Base-by-base conservation (phyloP, 1,140 invertebrate species). In the Dendrolimus punctatus region DNA sequence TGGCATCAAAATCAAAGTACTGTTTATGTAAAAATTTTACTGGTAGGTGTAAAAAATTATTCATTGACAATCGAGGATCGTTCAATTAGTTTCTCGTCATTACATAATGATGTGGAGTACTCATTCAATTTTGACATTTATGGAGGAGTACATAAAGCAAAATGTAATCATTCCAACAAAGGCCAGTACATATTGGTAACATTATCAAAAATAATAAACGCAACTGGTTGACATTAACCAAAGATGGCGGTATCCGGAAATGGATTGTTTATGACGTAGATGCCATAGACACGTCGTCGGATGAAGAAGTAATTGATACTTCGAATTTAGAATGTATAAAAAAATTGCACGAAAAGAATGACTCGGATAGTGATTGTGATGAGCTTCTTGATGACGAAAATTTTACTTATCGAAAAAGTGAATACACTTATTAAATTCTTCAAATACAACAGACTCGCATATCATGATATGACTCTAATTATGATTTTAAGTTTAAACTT, bases 241-340 rank as follows among this genome's bases (percentile, higher is more conserved):
- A 62, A 51, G 67, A 76, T 39, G 50, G 53, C 6, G 52, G 43
- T 1, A 54, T 70, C 8, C 67, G 62, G 44, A 78, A 77, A 53
- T 83, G 79, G 79, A 81, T 84, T 40, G 60, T 66, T 0, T 86
- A 84, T 54, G 80, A 86, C 51, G 59, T 71, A 6, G 80, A 83
- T 39, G 47, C 52, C 6, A 69, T 83, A 42, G 78, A 81, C 40
- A 63, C 61, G 0, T 81, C 76, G 0, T 81, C 79, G 0, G 78
- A 78, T 40, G 82, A 84, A 44, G 80, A 83, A 39, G 53, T 57
- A 5, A 46, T 39, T 0, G 9, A 51, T 46, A 40, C 62, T 46
- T n/a, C 46, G 0, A 38, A 53, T 8, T 23, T 10, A 42, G 40
- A 58, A 44, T 50, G 53, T 1, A 49, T 58, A 8, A 57, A 50